Conservation (phyloP, 2,888 invertebrate genomes). For the Coleophora flavipennella region DNA sequence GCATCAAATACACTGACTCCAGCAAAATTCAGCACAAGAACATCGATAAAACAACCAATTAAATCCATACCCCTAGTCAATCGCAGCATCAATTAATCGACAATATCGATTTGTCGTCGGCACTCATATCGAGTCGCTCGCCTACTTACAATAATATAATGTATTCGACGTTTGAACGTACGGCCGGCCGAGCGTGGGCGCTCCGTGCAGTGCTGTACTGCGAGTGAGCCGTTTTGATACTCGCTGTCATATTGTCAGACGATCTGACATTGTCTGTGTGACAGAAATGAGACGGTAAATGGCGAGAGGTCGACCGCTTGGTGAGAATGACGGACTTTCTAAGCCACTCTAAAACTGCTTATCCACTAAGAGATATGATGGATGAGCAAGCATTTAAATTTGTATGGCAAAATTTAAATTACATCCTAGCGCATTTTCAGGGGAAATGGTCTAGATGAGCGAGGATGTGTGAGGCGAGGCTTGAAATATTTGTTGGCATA, state of each 20-base stretch:
- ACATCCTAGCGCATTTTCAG: no score
- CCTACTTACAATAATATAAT: slow-evolving; percentile 39
- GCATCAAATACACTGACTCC: background rate
- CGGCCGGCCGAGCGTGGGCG: slow-evolving; percentile 52
- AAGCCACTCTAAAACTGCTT: background rate
- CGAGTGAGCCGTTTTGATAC: slow-evolving; percentile 41
- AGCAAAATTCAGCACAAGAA: no score
- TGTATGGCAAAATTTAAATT: no score
- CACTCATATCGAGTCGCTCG: background rate
- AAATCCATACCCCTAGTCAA: slow-evolving; percentile 22
- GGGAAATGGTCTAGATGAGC: no score
- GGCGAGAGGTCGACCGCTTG: background rate
- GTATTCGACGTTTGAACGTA: slow-evolving; percentile 56
- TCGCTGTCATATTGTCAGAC: slow-evolving; percentile 21
- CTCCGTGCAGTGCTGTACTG: no score
- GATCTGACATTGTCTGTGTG: slow-evolving; percentile 15
- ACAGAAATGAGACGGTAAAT: slow-evolving; percentile 13
- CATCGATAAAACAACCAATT: slow-evolving; percentile 3
- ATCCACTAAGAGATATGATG: no score
- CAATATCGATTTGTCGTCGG: slow-evolving; percentile 67
- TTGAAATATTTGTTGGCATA: no score
- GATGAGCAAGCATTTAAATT: no score
- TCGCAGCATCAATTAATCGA: slow-evolving; percentile 55
- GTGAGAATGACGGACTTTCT: background rate
- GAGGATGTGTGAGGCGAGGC: no score